A percentile compares a stretch with the other conserved stretches of the same genome.
These are phyloP conservation scores for Drosophila tripunctata DNA, from an alignment of 2,888 invertebrate genomes.

Conservation along the genomic window DNA sequence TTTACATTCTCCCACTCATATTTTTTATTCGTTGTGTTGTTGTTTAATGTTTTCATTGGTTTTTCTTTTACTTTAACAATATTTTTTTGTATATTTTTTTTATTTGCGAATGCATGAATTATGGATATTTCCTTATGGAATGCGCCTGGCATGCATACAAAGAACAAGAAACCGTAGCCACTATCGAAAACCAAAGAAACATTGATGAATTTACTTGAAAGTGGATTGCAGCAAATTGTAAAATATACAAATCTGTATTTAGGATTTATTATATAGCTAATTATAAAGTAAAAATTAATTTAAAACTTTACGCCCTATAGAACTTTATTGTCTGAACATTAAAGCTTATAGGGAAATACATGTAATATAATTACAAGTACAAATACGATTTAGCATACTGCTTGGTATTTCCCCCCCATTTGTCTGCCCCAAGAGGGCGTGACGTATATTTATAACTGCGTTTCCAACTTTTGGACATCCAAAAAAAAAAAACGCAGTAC, in stretches of 20 bases:
- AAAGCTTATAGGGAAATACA: neutral
- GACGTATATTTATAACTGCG: slow-evolving; percentile 36
- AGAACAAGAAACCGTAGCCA: slow-evolving; percentile 27
- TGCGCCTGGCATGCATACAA: slow-evolving; percentile 64
- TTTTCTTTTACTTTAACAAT: slow-evolving; percentile 10
- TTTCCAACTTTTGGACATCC: slow-evolving; percentile 49
- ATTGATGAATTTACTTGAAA: slow-evolving; percentile 60
- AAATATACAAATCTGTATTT: slow-evolving; percentile 6
- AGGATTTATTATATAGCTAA: no score
- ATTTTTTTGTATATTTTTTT: slow-evolving; percentile 31
- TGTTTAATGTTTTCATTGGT: slow-evolving; percentile 73
- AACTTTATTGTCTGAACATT: no score
- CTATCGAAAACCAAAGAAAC: slow-evolving; percentile 39
- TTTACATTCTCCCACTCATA: slow-evolving; percentile 74
- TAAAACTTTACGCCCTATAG: no score
- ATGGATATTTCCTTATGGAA: slow-evolving; percentile 73
- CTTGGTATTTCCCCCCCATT: slow-evolving; percentile 8
- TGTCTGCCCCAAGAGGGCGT: slow-evolving; percentile 29
- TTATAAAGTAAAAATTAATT: no score
- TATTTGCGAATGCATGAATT: slow-evolving; percentile 78
- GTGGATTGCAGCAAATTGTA: slow-evolving; percentile 19
- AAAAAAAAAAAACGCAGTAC: slow-evolving; percentile 58
- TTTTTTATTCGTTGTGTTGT: slow-evolving; percentile 64
- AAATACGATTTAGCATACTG: neutral
- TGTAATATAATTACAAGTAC: neutral